Evolutionary conservation across 2,797 vertebrate genomes (phyloP).

Genomic region (Merluccius polli): DNA sequence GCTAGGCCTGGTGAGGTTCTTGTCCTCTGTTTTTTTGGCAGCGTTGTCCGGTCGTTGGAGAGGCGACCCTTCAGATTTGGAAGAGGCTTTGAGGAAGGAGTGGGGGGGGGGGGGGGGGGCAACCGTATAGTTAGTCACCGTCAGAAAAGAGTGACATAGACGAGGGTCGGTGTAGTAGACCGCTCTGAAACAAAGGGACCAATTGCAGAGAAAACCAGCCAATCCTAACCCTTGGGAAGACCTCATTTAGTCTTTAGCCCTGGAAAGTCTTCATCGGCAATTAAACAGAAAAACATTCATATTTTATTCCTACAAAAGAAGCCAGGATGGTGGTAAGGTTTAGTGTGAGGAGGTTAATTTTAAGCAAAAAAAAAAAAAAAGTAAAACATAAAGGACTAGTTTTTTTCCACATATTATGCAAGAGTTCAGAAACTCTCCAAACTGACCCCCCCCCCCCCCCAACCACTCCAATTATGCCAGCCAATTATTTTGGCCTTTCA

Average conservation of each 20-base stretch:
- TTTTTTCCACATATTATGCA: too few relatives aligned
- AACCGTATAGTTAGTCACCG: not conserved
- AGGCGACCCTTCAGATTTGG: constrained; percentile 82
- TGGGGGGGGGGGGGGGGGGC: constrained; percentile 20
- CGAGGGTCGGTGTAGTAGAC: not conserved
- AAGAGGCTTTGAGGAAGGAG: constrained; percentile 70
- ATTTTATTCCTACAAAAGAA: not conserved
- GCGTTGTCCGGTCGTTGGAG: constrained; percentile 77
- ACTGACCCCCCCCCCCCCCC: not conserved
- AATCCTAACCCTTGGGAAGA: not conserved
- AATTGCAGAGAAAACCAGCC: not conserved
- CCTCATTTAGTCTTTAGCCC: not conserved
- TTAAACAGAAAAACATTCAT: not conserved
- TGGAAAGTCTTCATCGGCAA: not conserved
- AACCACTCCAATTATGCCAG: not conserved
- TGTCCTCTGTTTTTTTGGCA: constrained; percentile 81
- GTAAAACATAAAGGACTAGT: too few relatives aligned
- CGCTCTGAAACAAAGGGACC: not conserved
- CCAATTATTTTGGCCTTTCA: too few relatives aligned
- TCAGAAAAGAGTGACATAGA: constrained; percentile 22
- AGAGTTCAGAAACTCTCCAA: too few relatives aligned
- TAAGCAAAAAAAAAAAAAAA: not conserved
- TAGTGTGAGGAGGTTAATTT: not conserved
- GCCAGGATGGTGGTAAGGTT: not conserved
- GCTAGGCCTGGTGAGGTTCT: constrained; percentile 76